phyloP scores from a whole-genome alignment of 2,888 invertebrate genomes.

The Cantharis rustica region DNA sequence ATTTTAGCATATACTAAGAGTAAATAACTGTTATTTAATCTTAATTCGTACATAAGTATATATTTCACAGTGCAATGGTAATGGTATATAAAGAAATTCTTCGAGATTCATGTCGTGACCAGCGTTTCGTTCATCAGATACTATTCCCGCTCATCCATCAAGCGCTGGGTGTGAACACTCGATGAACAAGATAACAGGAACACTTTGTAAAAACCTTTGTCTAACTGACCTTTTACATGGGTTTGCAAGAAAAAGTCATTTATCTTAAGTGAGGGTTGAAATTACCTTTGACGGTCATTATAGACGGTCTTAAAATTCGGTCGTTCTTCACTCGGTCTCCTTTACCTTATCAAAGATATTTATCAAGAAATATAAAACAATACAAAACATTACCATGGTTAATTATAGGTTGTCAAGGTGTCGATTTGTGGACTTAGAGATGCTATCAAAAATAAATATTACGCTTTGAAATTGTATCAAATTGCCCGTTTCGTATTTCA shows the following conservation, averaged over 20 bases:
- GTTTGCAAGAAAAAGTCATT: constrained; percentile 54
- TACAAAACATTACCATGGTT: constrained; percentile 55
- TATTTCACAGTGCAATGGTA: constrained; percentile 40
- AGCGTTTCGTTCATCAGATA: constrained; percentile 54
- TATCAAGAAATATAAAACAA: constrained; percentile 46
- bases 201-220: constrained; percentile 56
- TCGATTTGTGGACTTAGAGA: constrained; percentile 57
- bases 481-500: constrained; percentile 44
- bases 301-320: constrained; percentile 43
- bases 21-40: constrained; percentile 18
- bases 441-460: constrained; percentile 58
- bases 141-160: constrained; percentile 54
- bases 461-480: constrained; percentile 52
- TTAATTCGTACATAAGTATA: constrained; percentile 12
- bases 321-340: constrained; percentile 21
- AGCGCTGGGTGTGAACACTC: constrained; percentile 55
- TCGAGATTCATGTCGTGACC: constrained; percentile 54
- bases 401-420: constrained; percentile 58
- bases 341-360: constrained; percentile 31
- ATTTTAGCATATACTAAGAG: constrained; percentile 5
- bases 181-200: constrained; percentile 56
- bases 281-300: constrained; percentile 49
- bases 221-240: constrained; percentile 55
- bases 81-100: constrained; percentile 46
- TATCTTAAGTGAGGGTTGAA: constrained; percentile 55